Base-by-base conservation (phyloP, 2,797 vertebrate genomes). In the Sebastiscus tertius region DNA sequence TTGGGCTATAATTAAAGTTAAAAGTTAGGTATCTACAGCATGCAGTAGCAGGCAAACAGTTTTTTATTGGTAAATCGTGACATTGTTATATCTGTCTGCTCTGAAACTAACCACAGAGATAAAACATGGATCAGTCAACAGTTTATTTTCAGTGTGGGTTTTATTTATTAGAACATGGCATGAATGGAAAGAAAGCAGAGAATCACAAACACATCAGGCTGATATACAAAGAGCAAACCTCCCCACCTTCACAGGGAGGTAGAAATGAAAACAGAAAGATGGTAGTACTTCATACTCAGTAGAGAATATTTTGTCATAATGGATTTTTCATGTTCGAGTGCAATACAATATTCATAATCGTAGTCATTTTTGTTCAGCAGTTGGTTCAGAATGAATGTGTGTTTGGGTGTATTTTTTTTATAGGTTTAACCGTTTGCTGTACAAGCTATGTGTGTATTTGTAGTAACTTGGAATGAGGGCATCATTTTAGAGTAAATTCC, bases 141-240 rank as follows among this genome's bases (percentile, higher is more conserved):
- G 68, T 12, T 54, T 63, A 10, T 54, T 58, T 75, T 89, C 92
- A 90, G 82, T 91, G 91, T 85, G 80, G 77, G 84, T 90, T 94
- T 93, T 89, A 89, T 95, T 95, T 83, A 90, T 94, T 93, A 88
- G 79, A 92, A 95, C 76, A 88, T 94, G 94, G 74, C 92, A 90
- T 93, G 92, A 79, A 93, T 92, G 92, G 85, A 92, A 87, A 89
- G 82, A 71, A 91, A 93, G 89, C 87, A 89, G 89, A 83, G 60
- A 88, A 82, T 87, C 90, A 92, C 88, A 90, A 86, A 92, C 82
- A 90, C 86, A 82, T 83, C 84, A 81, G 90, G 84, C 84, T 68
- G 86, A 91, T 79, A 88, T 22, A 90, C 78, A 86, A 87, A 92
- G 77, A 79, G 56, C 75, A 83, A 72, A 76, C 46, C 46, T 49